Conservation (phyloP, 1,140 invertebrate genomes). For the Agrilus planipennis region DNA sequence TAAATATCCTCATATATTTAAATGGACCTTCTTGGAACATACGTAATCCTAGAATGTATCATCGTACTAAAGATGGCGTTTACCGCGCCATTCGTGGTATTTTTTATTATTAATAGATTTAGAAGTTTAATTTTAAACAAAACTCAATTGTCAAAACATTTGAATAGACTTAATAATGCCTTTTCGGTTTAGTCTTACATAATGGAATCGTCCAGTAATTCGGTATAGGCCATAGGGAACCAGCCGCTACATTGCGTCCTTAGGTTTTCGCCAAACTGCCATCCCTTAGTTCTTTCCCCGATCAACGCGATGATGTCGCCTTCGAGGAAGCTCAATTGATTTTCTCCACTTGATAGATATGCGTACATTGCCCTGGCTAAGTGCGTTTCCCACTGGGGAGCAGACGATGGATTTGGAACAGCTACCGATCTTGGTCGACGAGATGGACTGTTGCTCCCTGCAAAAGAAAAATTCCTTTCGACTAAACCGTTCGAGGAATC, state of each 20-base stretch:
- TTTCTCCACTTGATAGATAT: constrained; percentile 81
- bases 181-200: too few species aligned
- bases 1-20: too few species aligned
- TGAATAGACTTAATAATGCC: too few species aligned
- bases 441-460: constrained; percentile 42
- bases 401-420: constrained; percentile 40
- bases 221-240: constrained; percentile 90
- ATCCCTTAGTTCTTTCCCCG: constrained; percentile 84
- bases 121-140: too few species aligned
- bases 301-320: constrained; percentile 80
- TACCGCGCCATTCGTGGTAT: not conserved
- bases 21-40: too few species aligned
- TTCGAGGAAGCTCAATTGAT: constrained; percentile 84
- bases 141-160: too few species aligned
- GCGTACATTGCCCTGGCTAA: constrained; percentile 77
- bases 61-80: constrained; percentile 2
- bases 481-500: too few species aligned
- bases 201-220: constrained; percentile 46
- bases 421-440: constrained; percentile 60
- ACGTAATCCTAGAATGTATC: too few species aligned
- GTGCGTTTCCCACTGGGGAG: constrained; percentile 44
- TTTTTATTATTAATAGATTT: not conserved
- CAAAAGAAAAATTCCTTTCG: constrained; percentile 10
- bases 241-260: constrained; percentile 81
- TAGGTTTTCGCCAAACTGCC: constrained; percentile 90